Conservation (phyloP, 2,888 invertebrate species). For the Dione juno region DNA sequence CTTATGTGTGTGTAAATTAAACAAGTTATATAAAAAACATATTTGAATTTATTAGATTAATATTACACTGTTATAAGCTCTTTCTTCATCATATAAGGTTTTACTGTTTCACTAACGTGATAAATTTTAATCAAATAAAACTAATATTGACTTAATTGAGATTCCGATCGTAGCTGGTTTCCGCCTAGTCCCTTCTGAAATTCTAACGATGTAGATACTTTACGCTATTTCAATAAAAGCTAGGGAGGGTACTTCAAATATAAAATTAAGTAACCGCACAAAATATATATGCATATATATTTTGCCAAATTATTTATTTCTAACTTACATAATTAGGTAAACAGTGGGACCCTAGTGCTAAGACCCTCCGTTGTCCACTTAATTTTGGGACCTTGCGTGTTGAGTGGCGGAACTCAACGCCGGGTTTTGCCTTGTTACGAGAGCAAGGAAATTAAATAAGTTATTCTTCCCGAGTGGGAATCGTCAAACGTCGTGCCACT, state of each 20-base stretch:
- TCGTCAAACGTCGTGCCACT: too few relatives aligned
- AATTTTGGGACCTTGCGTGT: too few relatives aligned
- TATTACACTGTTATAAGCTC: neutral
- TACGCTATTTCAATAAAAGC: conserved; percentile 23
- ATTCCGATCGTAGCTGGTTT: conserved; percentile 31
- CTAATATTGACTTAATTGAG: conserved; percentile 34
- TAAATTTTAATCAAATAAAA: conserved; percentile 32
- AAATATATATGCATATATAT: neutral
- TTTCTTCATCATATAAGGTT: neutral
- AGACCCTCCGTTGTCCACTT: too few relatives aligned
- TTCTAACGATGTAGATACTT: conserved; percentile 31
- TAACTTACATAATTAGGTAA: neutral
- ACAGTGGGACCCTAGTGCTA: neutral
- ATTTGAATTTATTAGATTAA: neutral
- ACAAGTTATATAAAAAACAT: neutral
- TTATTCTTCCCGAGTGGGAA: too few relatives aligned
- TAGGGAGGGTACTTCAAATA: conserved; percentile 3
- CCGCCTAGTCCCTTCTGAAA: conserved; percentile 20
- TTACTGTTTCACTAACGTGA: conserved; percentile 11
- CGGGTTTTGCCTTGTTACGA: too few relatives aligned
- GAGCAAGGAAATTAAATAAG: too few relatives aligned
- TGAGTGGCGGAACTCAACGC: too few relatives aligned
- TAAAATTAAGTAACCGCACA: neutral
- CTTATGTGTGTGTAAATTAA: too few relatives aligned
- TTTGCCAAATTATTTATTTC: neutral